A percentile compares a stretch with the other conserved stretches of the same genome.
phyloP scores from a whole-genome alignment of 2,888 invertebrate species.

The Aricia artaxerxes region DNA sequence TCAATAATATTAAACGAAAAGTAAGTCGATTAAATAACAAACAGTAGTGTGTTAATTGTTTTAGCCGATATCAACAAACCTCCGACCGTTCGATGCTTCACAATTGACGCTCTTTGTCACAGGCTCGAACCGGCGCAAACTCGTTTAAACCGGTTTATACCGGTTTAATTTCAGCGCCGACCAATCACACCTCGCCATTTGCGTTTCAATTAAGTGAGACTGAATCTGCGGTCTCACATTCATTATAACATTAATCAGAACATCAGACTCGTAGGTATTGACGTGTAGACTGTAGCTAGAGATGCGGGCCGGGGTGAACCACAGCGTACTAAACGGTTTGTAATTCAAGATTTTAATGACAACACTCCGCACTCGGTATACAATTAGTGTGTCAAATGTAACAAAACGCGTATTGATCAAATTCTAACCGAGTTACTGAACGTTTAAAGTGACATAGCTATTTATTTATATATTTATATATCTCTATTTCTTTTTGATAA shows the following conservation, averaged over 20 bases:
- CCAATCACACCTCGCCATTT: conserved; percentile 71
- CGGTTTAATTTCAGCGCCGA: conserved; percentile 60
- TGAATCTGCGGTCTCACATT: conserved; percentile 62
- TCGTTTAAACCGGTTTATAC: conserved; percentile 52
- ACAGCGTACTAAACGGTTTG: conserved; percentile 24
- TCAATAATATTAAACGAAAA: neutral
- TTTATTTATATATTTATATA: neutral
- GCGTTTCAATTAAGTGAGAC: conserved; percentile 71
- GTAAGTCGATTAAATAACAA: conserved; percentile 28
- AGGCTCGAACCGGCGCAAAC: conserved; percentile 39
- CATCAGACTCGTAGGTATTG: conserved; percentile 41
- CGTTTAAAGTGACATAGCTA: neutral
- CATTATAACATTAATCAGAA: conserved; percentile 66
- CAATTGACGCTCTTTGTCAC: conserved; percentile 53
- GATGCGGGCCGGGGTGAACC: conserved; percentile 49
- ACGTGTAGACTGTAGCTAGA: conserved; percentile 37
- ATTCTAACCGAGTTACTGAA: too few species aligned
- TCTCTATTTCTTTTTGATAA: neutral
- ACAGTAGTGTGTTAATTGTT: conserved; percentile 32
- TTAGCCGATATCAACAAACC: conserved; percentile 48
- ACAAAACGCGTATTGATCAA: neutral
- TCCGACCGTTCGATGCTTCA: conserved; percentile 50
- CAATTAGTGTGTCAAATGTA: conserved; percentile 21
- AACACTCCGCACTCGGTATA: too few species aligned
- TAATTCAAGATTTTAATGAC: conserved; percentile 29